Percentiles rank a stretch among this genome's conserved stretches.
Conservation (phyloP, 2,888 invertebrate genomes). For the Drosophila setosimentum region DNA sequence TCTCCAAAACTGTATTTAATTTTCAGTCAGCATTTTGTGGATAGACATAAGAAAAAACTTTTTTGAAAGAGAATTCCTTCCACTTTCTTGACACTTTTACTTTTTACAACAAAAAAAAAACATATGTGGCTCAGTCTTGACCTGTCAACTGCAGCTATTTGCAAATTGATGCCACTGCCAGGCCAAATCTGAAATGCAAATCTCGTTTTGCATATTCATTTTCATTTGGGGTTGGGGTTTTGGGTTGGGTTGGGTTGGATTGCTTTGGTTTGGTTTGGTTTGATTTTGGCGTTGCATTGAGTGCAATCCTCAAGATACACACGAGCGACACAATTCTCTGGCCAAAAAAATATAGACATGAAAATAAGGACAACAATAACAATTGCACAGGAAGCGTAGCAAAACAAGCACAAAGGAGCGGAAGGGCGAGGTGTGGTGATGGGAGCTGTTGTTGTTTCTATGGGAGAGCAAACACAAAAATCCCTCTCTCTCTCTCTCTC, state of each 20-base stretch:
- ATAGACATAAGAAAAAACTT: neutral
- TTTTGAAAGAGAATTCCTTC: neutral
- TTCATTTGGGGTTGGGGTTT: slow-evolving; percentile 37
- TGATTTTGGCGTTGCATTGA: neutral
- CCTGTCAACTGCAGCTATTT: slow-evolving; percentile 29
- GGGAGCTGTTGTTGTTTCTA: neutral
- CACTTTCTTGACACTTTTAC: slow-evolving; percentile 44
- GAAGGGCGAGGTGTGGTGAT: neutral
- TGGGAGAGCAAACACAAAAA: neutral
- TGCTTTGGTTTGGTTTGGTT: neutral
- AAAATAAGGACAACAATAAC: slow-evolving; percentile 58
- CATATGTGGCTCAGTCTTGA: slow-evolving; percentile 35
- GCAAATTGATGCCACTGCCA: slow-evolving; percentile 54
- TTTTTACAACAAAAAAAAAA: slow-evolving; percentile 16
- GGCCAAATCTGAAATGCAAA: slow-evolving; percentile 24
- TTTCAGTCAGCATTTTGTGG: neutral
- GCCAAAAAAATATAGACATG: slow-evolving; percentile 35
- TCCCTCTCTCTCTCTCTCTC: neutral
- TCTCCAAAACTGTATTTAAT: neutral
- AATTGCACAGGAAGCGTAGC: slow-evolving; percentile 46
- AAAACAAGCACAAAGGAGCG: neutral
- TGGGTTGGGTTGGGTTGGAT: neutral
- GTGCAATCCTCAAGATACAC: slow-evolving; percentile 63
- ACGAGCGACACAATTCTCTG: slow-evolving; percentile 72
- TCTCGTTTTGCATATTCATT: slow-evolving; percentile 52